phyloP scores from a whole-genome alignment of 92 coral and sea anemone species.

The Pocillopora grandis region DNA sequence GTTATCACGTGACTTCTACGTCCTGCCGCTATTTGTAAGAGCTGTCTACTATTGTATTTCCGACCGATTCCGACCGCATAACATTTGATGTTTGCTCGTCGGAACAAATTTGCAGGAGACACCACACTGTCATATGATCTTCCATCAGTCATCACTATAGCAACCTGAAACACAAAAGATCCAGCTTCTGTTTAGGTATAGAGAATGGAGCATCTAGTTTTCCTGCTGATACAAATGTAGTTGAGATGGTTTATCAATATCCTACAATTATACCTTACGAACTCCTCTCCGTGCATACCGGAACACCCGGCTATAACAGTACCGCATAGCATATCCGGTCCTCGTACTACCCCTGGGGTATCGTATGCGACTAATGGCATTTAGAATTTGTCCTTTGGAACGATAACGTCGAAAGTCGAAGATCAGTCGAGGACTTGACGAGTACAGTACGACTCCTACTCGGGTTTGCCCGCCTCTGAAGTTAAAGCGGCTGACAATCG shows the following conservation, averaged over 20 bases:
- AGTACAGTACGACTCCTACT: conserved; percentile 26
- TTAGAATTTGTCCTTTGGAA: conserved; percentile 10
- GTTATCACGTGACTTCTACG: conserved; percentile 58
- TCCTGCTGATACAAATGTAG: not conserved
- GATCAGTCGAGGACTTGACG: conserved; percentile 41
- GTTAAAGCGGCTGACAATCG: conserved; percentile 59
- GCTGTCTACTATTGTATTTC: conserved; percentile 38
- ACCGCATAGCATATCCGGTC: conserved; percentile 59
- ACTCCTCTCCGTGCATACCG: conserved; percentile 52
- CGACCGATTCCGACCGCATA: conserved; percentile 75
- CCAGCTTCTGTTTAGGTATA: not conserved
- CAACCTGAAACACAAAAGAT: conserved; percentile 10
- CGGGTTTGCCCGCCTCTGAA: conserved; percentile 43
- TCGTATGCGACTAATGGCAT: conserved; percentile 44
- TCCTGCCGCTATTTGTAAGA: conserved; percentile 58
- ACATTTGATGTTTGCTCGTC: conserved; percentile 52
- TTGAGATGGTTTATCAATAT: not conserved
- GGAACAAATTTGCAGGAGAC: conserved; percentile 49
- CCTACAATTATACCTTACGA: conserved; percentile 42
- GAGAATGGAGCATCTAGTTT: not conserved
- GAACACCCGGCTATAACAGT: conserved; percentile 32
- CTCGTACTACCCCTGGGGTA: conserved; percentile 58
- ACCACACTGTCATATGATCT: conserved; percentile 51
- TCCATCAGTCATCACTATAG: conserved; percentile 73
- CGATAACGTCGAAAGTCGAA: conserved; percentile 46